phyloP scores from a whole-genome alignment of 2,888 invertebrate genomes.

The Eupithecia abbreviata region DNA sequence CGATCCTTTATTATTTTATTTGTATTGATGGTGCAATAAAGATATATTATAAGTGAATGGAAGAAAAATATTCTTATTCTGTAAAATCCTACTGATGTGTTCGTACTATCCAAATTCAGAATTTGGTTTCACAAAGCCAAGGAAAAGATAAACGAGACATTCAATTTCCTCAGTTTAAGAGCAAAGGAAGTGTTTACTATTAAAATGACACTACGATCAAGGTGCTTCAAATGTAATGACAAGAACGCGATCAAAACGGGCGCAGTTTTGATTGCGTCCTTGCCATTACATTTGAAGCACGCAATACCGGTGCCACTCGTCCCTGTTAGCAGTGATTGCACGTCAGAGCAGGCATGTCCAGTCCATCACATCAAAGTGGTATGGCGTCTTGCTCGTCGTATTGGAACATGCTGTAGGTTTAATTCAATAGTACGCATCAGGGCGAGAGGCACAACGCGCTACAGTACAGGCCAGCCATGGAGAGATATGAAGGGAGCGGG shows the following conservation, averaged over 20 bases:
- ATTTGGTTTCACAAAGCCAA: slow-evolving; percentile 11
- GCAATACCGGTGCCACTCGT: slow-evolving; percentile 49
- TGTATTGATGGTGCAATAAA: too few species aligned
- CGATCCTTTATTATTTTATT: too few species aligned
- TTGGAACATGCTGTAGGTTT: slow-evolving; percentile 54
- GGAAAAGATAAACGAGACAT: slow-evolving; percentile 26
- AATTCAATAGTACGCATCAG: slow-evolving; percentile 1
- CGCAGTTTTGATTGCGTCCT: slow-evolving; percentile 50
- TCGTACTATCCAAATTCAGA: not conserved
- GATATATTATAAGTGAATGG: too few species aligned
- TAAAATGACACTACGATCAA: slow-evolving; percentile 22
- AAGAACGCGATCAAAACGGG: not conserved
- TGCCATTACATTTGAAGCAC: slow-evolving; percentile 63
- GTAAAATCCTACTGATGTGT: not conserved
- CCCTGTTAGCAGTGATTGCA: slow-evolving; percentile 61
- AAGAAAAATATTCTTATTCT: too few species aligned
- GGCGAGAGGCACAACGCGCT: not conserved
- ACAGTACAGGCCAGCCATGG: slow-evolving; percentile 5
- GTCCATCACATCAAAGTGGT: slow-evolving; percentile 61
- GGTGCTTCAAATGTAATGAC: too few species aligned
- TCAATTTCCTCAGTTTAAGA: slow-evolving; percentile 17
- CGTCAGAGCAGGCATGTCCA: slow-evolving; percentile 44
- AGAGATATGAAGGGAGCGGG: slow-evolving; percentile 53
- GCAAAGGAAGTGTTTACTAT: slow-evolving; percentile 29
- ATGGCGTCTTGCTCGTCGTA: slow-evolving; percentile 59